phyloP scores from a whole-genome alignment of 1,140 invertebrate species.

The Drosophila saltans region DNA sequence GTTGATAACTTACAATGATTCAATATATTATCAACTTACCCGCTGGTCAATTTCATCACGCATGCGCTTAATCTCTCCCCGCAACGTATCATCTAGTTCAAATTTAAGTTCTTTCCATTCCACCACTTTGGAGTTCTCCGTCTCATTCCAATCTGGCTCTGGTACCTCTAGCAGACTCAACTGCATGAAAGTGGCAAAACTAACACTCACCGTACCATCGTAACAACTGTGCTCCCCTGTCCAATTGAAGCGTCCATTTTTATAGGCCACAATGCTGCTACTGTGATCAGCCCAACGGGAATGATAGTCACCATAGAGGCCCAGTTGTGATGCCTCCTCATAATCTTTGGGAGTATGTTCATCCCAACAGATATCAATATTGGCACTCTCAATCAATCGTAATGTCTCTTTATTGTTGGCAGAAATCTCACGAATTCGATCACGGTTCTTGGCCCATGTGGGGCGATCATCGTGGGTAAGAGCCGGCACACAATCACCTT shows the following conservation, averaged over 20 bases:
- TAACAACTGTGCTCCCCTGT: constrained; percentile 84
- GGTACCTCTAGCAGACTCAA: constrained; percentile 78
- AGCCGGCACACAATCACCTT: constrained; percentile 85
- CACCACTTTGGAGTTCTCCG: constrained; percentile 29
- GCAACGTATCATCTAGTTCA: constrained; percentile 65
- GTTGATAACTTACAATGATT: neutral
- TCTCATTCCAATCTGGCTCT: constrained; percentile 65
- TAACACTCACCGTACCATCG: constrained; percentile 85
- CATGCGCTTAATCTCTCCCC: constrained; percentile 66
- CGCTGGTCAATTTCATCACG: constrained; percentile 60
- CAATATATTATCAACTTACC: constrained; percentile 26
- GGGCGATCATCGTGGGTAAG: constrained; percentile 87
- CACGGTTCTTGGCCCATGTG: constrained; percentile 86
- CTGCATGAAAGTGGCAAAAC: constrained; percentile 72
- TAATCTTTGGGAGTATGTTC: constrained; percentile 83
- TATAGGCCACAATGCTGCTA: constrained; percentile 83
- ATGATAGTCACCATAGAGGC: constrained; percentile 83
- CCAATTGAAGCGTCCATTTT: constrained; percentile 84
- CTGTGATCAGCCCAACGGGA: constrained; percentile 86
- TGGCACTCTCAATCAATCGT: constrained; percentile 87
- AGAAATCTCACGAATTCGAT: constrained; percentile 84
- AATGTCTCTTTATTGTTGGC: constrained; percentile 86
- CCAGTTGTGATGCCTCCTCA: constrained; percentile 75
- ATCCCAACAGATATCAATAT: constrained; percentile 87
- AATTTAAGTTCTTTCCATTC: constrained; percentile 66